Evolutionary conservation across 2,797 vertebrate genomes (phyloP).

Genomic region (Nannoperca obscura): DNA sequence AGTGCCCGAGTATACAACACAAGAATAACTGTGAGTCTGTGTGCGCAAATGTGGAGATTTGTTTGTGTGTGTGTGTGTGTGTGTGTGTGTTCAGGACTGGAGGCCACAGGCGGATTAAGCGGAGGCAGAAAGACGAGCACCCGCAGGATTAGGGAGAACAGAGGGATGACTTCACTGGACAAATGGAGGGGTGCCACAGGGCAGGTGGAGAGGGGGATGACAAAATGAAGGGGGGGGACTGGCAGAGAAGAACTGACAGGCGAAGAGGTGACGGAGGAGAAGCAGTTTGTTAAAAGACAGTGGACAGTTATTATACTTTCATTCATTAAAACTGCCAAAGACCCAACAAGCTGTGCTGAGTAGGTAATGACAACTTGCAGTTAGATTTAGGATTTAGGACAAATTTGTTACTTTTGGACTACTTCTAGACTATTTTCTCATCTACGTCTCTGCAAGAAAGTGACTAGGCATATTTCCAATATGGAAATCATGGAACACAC

Average conservation of each 20-base stretch:
- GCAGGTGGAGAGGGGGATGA: conserved; percentile 61
- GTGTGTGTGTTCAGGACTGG: conserved; percentile 56
- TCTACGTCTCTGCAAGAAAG: no score
- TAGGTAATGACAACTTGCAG: no score
- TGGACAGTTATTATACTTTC: background rate
- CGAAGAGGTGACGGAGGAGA: background rate
- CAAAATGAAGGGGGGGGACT: conserved; percentile 31
- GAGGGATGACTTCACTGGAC: conserved; percentile 84
- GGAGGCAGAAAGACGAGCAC: conserved; percentile 83
- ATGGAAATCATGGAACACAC: no score
- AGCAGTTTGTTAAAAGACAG: background rate
- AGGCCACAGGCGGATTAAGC: conserved; percentile 82
- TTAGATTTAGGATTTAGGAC: background rate
- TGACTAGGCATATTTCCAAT: no score
- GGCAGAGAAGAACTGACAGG: conserved; percentile 18
- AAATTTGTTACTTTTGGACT: background rate
- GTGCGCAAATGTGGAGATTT: conserved; percentile 32
- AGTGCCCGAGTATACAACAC: conserved; percentile 65
- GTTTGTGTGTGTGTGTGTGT: conserved; percentile 35
- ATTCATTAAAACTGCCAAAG: background rate
- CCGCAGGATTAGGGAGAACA: conserved; percentile 81
- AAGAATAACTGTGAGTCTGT: conserved; percentile 75
- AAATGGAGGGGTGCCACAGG: conserved; percentile 71
- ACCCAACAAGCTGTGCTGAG: no score
- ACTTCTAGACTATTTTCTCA: no score